Percentiles rank a stretch among this genome's conserved stretches.
phyloP scores from a whole-genome alignment of 35 echinoderm and acorn worm species.

The Strongylocentrotus purpuratus region DNA sequence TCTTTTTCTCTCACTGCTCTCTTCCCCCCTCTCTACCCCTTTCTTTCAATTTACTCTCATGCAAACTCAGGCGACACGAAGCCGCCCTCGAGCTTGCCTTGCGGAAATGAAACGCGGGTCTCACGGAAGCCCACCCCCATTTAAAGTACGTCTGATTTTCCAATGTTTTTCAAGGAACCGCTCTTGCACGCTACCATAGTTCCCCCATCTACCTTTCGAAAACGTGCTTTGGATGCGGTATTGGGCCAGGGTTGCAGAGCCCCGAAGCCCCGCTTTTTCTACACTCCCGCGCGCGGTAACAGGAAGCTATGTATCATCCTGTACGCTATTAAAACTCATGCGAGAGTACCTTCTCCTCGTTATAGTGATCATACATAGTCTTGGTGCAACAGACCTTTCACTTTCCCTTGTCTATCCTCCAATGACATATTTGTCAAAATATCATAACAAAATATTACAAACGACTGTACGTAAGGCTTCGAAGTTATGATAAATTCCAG shows the following conservation, averaged over 20 bases:
- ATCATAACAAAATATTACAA: background rate
- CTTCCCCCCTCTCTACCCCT: slow-evolving; percentile 19
- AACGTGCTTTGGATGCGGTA: slow-evolving; percentile 44
- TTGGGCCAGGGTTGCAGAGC: background rate
- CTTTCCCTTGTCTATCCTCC: background rate
- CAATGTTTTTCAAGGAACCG: background rate
- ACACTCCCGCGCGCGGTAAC: slow-evolving; percentile 35
- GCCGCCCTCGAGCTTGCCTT: slow-evolving; percentile 43
- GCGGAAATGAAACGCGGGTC: slow-evolving; percentile 50
- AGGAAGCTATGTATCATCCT: slow-evolving; percentile 52
- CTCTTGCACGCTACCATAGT: slow-evolving; percentile 44
- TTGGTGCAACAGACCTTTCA: background rate
- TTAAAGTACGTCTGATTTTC: slow-evolving; percentile 41
- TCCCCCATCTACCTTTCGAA: background rate
- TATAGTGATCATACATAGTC: background rate
- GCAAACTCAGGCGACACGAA: slow-evolving; percentile 37
- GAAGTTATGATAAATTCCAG: background rate
- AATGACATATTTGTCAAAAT: background rate
- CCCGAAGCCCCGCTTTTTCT: slow-evolving; percentile 3
- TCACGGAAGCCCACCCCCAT: slow-evolving; percentile 47
- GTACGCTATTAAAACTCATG: slow-evolving; percentile 42
- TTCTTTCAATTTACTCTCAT: slow-evolving; percentile 20
- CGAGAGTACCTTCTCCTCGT: slow-evolving; percentile 30
- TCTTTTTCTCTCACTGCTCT: background rate
- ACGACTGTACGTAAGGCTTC: background rate